Percentiles rank a stretch among this genome's conserved stretches.
phyloP scores from a whole-genome alignment of 1,140 invertebrate species.

The Ptiloglossa arizonensis region DNA sequence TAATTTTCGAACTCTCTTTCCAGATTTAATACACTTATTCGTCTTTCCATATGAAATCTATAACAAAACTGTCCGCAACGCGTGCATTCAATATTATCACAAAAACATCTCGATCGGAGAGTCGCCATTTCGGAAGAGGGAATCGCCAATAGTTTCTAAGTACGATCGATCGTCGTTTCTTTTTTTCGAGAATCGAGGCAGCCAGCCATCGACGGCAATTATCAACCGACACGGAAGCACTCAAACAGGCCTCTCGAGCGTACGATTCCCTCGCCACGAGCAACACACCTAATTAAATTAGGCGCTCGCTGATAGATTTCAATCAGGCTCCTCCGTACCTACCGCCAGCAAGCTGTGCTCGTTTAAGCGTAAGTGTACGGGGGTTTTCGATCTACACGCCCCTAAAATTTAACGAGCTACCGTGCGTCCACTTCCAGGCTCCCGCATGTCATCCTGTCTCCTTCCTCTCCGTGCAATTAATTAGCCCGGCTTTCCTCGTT shows the following conservation, averaged over 20 bases:
- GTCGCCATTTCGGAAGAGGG: too few relatives aligned
- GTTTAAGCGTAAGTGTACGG: slow-evolving; percentile 47
- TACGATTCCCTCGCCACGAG: slow-evolving; percentile 25
- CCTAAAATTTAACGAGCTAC: slow-evolving; percentile 71
- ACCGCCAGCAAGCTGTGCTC: slow-evolving; percentile 35
- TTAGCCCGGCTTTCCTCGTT: slow-evolving; percentile 54
- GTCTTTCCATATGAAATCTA: too few relatives aligned
- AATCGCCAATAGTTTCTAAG: too few relatives aligned
- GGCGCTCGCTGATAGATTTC: slow-evolving; percentile 67
- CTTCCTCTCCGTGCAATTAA: slow-evolving; percentile 63
- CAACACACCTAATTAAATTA: slow-evolving; percentile 69
- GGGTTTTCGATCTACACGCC: slow-evolving; percentile 57
- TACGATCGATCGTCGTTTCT: too few relatives aligned
- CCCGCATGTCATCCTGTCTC: slow-evolving; percentile 63
- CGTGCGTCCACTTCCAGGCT: slow-evolving; percentile 53
- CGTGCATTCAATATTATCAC: too few relatives aligned
- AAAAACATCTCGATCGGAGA: too few relatives aligned
- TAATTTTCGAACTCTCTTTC: too few relatives aligned
- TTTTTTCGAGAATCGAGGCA: neutral
- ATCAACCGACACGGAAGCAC: slow-evolving; percentile 36
- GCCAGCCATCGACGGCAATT: slow-evolving; percentile 18
- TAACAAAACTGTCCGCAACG: too few relatives aligned
- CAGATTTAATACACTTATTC: too few relatives aligned
- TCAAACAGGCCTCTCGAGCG: slow-evolving; percentile 5
- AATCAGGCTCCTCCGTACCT: slow-evolving; percentile 56